Evolutionary conservation across 2,113 vertebrate species (phyloP).

Genomic region (Tachycineta bicolor): DNA sequence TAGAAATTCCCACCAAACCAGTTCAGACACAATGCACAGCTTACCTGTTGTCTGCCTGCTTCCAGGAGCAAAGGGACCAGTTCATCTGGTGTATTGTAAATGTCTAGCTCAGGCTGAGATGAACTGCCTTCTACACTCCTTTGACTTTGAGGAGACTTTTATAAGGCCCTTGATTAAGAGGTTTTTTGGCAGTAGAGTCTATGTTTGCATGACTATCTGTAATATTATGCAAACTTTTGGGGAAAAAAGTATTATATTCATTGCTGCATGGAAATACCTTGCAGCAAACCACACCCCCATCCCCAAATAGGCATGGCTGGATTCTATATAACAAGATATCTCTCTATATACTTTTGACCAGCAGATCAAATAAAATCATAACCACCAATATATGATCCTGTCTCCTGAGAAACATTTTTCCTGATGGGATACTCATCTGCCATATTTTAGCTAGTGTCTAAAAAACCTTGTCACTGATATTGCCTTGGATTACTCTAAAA

Average conservation of each 20-base stretch:
- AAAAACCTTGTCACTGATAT: not conserved
- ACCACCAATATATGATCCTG: not conserved
- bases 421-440: not conserved
- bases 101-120: not conserved
- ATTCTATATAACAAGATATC: not conserved
- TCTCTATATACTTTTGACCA: not conserved
- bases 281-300: not conserved
- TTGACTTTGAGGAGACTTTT: not conserved
- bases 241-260: not conserved
- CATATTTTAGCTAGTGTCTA: not conserved
- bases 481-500: not conserved
- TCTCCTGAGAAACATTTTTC: not conserved
- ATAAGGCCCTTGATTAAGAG: not conserved
- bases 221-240: not conserved
- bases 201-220: not conserved
- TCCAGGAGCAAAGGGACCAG: conserved; percentile 16
- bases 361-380: not conserved
- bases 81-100: not conserved
- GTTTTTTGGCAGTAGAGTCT: not conserved
- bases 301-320: not conserved
- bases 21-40: conserved; percentile 53
- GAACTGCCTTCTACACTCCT: conserved; percentile 5
- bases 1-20: conserved; percentile 57
- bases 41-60: conserved; percentile 42
- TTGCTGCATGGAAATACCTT: not conserved